Base-by-base conservation (phyloP, 2,797 vertebrate species). In the Alcedo quadribrachys region DNA sequence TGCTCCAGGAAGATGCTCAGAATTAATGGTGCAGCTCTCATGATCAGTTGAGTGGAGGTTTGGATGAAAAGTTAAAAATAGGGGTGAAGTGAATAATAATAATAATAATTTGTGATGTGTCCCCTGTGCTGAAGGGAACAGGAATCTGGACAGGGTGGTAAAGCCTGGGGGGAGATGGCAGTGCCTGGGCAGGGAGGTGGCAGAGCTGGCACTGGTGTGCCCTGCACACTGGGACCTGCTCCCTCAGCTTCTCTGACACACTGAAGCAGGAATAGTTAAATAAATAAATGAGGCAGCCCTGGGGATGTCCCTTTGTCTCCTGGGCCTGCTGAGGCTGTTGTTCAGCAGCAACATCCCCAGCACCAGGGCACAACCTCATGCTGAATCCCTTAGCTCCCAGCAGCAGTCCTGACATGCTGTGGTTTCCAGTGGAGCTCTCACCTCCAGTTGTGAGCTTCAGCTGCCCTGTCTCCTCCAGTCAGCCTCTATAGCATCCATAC, bases 1-100 rank as follows among this genome's bases (percentile, higher is more conserved):
- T 15, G 81, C 87, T 84, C 57, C 69, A 94, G 58, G 84, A 89
- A 91, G 66, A 89, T 94, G 93, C 87, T 95, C 81, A 22, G 63
- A 95, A 92, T 96, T 95, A 95, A 96, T 90, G 83, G 76, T 84
- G 73, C 89, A 92, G 90, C 92, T 92, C 94, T 96, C 89, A 22
- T 79, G 94, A 43, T 92, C 81, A 96, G 95, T 93, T 20, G 67
- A 93, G 63, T 76, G 89, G 93, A 85, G 93, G 70, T 75, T 93
- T 85, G 92, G 89, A 90, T 80, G 89, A 66, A 84, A 95, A 96
- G 89, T 91, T 95, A 94, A 94, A 94, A 75, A 71, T 84, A 74
- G 77, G 89, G 90, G 90, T 89, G 90, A 75, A 95, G 86, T 53
- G 85, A 94, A 81, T 86, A 81, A 84, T 90, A 77, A 88, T 9